Evolutionary conservation across 2,797 vertebrate genomes (phyloP).

Genomic region (Pygocentrus nattereri): DNA sequence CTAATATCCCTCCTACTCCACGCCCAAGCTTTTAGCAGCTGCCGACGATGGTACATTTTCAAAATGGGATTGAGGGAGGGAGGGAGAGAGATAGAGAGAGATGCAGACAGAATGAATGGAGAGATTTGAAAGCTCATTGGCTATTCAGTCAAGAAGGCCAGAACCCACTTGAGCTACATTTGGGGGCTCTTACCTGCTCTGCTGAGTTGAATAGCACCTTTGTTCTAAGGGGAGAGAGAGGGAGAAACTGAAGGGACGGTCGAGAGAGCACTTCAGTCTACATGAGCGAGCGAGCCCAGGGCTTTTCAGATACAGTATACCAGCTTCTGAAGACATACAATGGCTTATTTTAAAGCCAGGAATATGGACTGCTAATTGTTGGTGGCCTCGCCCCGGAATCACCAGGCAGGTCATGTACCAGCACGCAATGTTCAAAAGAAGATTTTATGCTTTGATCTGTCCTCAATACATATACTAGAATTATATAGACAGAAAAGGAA

Average conservation of each 20-base stretch:
- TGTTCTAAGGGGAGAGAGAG: conserved; percentile 55
- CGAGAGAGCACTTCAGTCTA: conserved; percentile 29
- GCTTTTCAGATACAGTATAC: conserved; percentile 43
- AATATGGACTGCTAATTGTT: conserved; percentile 30
- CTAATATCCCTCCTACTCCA: conserved; percentile 58
- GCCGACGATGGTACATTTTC: conserved; percentile 62
- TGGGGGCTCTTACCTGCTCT: conserved; percentile 64
- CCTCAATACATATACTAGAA: not conserved
- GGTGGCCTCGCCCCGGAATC: conserved; percentile 18
- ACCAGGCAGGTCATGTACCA: conserved; percentile 7
- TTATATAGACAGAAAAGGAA: too few relatives aligned
- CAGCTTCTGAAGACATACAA: conserved; percentile 31
- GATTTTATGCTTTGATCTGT: not conserved
- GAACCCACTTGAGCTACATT: conserved; percentile 71
- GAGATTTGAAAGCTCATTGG: conserved; percentile 63
- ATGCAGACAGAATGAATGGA: conserved; percentile 52
- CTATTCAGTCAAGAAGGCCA: conserved; percentile 67
- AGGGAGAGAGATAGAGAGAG: not conserved
- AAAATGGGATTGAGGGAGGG: conserved; percentile 55
- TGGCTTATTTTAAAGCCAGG: conserved; percentile 28
- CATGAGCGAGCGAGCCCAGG: conserved; percentile 39
- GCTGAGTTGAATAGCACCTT: conserved; percentile 61
- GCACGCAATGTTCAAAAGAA: not conserved
- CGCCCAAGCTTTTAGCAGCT: conserved; percentile 68
- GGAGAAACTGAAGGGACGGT: conserved; percentile 38